Evolutionary conservation across 1,140 invertebrate species (phyloP).

Genomic region (Sycophaga agraensis): DNA sequence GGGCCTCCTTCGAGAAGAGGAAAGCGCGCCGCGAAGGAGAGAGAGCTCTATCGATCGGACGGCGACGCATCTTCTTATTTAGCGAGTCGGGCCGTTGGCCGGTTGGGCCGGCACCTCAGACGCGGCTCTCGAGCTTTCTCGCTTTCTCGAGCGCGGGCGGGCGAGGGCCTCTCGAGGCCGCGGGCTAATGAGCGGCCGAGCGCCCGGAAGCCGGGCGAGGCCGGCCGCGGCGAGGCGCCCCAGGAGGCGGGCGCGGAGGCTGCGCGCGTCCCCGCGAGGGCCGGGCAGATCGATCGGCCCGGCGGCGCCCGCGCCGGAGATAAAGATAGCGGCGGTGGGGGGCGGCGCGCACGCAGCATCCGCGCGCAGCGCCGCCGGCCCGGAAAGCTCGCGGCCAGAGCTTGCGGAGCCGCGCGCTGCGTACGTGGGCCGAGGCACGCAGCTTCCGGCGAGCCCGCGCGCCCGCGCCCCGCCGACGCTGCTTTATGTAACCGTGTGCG

Average conservation of each 20-base stretch:
- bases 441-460: background rate
- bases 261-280: background rate
- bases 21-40: no score
- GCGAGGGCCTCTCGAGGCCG: background rate
- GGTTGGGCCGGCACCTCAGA: background rate
- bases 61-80: no score
- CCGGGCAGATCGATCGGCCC: background rate
- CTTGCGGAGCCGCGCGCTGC: conserved; percentile 2
- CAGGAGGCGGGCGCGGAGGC: background rate
- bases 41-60: no score
- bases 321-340: background rate
- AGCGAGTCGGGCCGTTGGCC: no score
- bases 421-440: background rate
- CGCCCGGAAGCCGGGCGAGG: background rate
- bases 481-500: background rate
- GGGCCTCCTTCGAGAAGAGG: no score
- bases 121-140: background rate
- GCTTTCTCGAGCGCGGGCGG: background rate
- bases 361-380: background rate
- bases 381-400: background rate
- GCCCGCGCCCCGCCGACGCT: no score
- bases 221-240: background rate
- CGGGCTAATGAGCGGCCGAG: no score
- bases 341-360: conserved; percentile 14
- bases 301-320: background rate